Percentiles rank a stretch among this genome's conserved stretches.
phyloP scores from a whole-genome alignment of 2,797 vertebrate genomes.

The Crenichthys baileyi region DNA sequence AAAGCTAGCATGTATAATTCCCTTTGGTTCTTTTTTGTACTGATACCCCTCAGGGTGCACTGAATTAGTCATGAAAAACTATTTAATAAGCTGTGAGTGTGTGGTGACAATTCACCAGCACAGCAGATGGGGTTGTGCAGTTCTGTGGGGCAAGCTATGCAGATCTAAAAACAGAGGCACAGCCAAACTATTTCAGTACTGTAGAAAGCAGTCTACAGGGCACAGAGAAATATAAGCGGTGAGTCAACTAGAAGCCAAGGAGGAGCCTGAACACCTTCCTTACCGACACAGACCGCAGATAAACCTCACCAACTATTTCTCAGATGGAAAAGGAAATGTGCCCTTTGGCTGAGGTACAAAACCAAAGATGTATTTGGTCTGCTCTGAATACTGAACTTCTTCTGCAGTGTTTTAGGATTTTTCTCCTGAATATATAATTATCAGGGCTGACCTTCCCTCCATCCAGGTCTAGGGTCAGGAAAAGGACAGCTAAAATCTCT shows the following conservation, averaged over 20 bases:
- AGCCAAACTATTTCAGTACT: neutral
- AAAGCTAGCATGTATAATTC: neutral
- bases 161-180: neutral
- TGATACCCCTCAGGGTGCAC: neutral
- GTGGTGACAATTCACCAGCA: neutral
- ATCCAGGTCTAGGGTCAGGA: too few relatives aligned
- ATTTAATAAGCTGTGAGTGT: neutral
- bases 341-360: too few relatives aligned
- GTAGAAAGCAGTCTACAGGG: neutral
- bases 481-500: too few relatives aligned
- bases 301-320: neutral
- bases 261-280: neutral
- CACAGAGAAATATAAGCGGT: neutral
- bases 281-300: neutral
- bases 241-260: neutral
- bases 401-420: too few relatives aligned
- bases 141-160: neutral
- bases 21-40: neutral
- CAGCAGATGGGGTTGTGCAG: neutral
- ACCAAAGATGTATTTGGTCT: neutral
- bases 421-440: too few relatives aligned
- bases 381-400: too few relatives aligned
- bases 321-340: neutral
- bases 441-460: too few relatives aligned
- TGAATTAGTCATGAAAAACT: conserved; percentile 7